Base-by-base conservation (phyloP, 2,113 vertebrate species). In the Xiphophorus couchianus region DNA sequence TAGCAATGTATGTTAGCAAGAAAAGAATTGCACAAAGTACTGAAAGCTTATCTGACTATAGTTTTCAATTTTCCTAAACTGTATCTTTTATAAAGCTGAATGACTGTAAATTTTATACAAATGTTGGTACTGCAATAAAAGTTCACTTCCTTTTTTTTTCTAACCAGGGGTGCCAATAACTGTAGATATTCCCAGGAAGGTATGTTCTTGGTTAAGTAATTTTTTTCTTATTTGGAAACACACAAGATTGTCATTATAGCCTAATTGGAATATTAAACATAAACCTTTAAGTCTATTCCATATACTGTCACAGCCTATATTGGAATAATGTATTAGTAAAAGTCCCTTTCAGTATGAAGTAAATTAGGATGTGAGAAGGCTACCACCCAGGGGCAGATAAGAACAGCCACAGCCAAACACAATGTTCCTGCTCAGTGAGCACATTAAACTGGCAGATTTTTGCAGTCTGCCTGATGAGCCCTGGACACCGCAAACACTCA, bases 351-450 rank as follows among this genome's bases (percentile, higher is more conserved):
- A 88, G 84, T 81, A 75, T 66, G 80, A 78, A 90, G 84, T 86
- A 91, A 91, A 92, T 93, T 86, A 92, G 82, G 84, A 86, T 80
- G 62, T 81, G 84, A 87, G 89, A 83, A 77, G 76, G 81, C 85
- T 79, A 87, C 77, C 78, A 90, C 91, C 88, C 84, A 90, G 87
- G 86, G 90, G 82, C 77, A 91, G 92, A 92, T 87, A 91, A 92
- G 91, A 93, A 89, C 90, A 91, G 86, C 86, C 81, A 30, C 88
- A 92, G 88, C 93, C 90, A 91, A 92, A 93, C 90, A 86, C 85
- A 91, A 91, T 93, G 90, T 94, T 94, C 91, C 88, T 89, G 91
- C 85, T 94, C 91, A 92, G 80, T 93, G 91, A 90, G 86, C 92
- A 85, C 82, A 91, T 94, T 92, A 89, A 92, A 89, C 42, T 78